These are phyloP conservation scores for Emydoidea blandingii DNA, from an alignment of 2,797 vertebrate species.

Conservation along the genomic window DNA sequence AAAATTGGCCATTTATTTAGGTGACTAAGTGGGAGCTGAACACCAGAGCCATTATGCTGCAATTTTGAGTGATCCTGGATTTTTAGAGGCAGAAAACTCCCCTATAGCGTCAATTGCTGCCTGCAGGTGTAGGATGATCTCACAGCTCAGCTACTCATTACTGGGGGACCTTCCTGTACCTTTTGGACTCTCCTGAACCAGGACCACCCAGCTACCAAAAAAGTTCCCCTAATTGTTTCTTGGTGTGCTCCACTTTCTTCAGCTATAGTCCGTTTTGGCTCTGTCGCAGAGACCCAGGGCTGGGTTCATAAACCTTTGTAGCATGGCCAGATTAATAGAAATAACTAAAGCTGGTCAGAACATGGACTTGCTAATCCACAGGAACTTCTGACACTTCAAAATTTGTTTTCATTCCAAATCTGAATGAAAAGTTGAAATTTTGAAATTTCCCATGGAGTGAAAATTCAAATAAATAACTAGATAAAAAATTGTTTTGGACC, in stretches of 20 bases:
- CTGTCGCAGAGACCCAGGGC: background rate
- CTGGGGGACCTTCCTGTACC: background rate
- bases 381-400: background rate
- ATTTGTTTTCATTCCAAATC: conserved; percentile 3
- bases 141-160: background rate
- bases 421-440: background rate
- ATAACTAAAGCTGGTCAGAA: conserved; percentile 44
- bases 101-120: background rate
- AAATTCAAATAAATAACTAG: background rate
- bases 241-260: background rate
- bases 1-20: conserved; percentile 30
- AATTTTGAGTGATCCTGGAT: background rate
- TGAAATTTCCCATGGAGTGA: conserved; percentile 48
- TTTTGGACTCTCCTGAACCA: background rate
- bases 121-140: background rate
- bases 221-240: background rate
- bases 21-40: conserved; percentile 40
- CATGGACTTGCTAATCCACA: conserved; percentile 37
- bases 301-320: background rate
- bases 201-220: background rate
- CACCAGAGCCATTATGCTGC: conserved; percentile 13
- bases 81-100: background rate
- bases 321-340: background rate
- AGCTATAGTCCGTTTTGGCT: background rate
- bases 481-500: conserved; percentile 20